Evolutionary conservation across 2,888 invertebrate species (phyloP).

Genomic region (Keiferia lycopersicella): DNA sequence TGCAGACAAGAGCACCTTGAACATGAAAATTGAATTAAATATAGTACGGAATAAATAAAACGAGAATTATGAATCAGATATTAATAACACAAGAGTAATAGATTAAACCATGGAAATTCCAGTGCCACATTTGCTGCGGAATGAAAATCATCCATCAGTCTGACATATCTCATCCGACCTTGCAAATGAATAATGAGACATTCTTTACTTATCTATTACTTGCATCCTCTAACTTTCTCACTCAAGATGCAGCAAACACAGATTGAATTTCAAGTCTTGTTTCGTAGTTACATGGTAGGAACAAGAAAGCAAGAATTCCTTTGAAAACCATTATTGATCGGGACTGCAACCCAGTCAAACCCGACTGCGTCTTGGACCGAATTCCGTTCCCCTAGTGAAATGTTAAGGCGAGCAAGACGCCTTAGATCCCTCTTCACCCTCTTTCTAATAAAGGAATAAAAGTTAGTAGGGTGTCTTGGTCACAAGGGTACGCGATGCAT

Average conservation of each 20-base stretch:
- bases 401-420: slow-evolving; percentile 30
- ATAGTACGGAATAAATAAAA: too few relatives aligned
- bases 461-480: slow-evolving; percentile 73
- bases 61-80: too few relatives aligned
- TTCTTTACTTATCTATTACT: too few relatives aligned
- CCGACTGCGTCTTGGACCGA: not conserved
- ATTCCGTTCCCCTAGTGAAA: slow-evolving; percentile 22
- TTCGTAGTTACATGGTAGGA: not conserved
- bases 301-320: not conserved
- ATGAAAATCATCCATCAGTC: not conserved
- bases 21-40: too few relatives aligned
- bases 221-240: too few relatives aligned
- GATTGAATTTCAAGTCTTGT: too few relatives aligned
- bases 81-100: not conserved
- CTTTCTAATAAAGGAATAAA: slow-evolving; percentile 70
- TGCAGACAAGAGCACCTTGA: too few relatives aligned
- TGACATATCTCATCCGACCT: too few relatives aligned
- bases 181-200: too few relatives aligned
- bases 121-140: not conserved
- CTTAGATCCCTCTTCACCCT: slow-evolving; percentile 51
- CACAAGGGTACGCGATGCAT: slow-evolving; percentile 51
- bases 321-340: not conserved
- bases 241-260: too few relatives aligned
- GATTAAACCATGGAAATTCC: not conserved
- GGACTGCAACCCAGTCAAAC: not conserved